These are phyloP conservation scores for Pollenia labialis DNA, from an alignment of 2,888 invertebrate species.

Conservation along the genomic window DNA sequence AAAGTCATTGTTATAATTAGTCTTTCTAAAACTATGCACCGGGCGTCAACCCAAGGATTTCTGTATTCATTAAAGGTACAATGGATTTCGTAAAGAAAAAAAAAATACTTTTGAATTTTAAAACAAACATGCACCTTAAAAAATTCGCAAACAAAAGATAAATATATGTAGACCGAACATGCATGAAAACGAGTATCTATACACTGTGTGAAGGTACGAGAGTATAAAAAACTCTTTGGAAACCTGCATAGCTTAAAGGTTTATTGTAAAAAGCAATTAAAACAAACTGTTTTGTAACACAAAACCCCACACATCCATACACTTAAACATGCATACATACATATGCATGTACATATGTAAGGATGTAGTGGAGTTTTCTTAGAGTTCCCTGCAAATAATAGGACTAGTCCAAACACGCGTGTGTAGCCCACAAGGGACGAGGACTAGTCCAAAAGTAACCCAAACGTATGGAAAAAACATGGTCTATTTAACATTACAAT, in stretches of 20 bases:
- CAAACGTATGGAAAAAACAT: no score
- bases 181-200: slow-evolving; percentile 9
- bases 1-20: slow-evolving; percentile 5
- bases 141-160: slow-evolving; percentile 6
- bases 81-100: slow-evolving; percentile 7
- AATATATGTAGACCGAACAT: neutral
- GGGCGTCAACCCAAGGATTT: neutral
- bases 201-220: neutral
- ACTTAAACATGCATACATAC: neutral
- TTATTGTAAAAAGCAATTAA: slow-evolving; percentile 69
- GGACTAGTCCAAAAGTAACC: no score
- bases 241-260: slow-evolving; percentile 61
- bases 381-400: no score
- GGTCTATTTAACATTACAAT: no score
- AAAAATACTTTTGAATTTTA: slow-evolving; percentile 1
- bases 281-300: slow-evolving; percentile 53
- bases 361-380: slow-evolving; percentile 23
- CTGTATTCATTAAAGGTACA: slow-evolving; percentile 14
- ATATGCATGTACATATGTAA: neutral
- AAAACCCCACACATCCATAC: neutral
- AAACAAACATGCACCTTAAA: neutral
- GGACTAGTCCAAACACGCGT: no score
- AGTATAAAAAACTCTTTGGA: slow-evolving; percentile 30
- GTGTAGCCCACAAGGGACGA: no score
- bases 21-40: neutral